A percentile compares a stretch with the other conserved stretches of the same genome.
phyloP scores from a whole-genome alignment of 1,140 invertebrate genomes.

The Sitobion miscanthi region DNA sequence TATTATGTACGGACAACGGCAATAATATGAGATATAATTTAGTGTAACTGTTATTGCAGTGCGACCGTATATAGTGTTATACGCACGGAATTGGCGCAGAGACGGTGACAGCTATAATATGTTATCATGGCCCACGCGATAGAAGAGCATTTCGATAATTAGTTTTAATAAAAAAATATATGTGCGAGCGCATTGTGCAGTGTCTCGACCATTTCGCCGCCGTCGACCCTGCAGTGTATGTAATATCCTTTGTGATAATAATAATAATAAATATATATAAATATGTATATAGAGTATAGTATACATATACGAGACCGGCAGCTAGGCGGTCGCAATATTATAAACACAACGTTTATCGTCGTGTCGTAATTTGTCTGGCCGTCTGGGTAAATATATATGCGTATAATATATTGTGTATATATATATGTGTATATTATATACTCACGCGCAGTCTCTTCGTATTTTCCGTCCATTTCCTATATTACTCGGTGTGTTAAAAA shows the following conservation, averaged over 20 bases:
- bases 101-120: neutral
- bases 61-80: neutral
- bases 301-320: neutral
- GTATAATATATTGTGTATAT: neutral
- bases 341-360: slow-evolving; percentile 10
- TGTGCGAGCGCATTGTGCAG: neutral
- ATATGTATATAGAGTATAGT: no score
- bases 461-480: neutral
- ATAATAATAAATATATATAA: neutral
- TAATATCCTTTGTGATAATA: neutral
- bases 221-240: neutral
- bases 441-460: neutral
- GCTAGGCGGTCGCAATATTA: neutral
- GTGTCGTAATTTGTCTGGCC: slow-evolving; percentile 33
- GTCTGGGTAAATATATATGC: neutral
- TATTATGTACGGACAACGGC: neutral
- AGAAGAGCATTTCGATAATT: slow-evolving; percentile 32
- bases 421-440: neutral
- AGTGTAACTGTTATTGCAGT: neutral
- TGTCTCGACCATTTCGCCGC: slow-evolving; percentile 10
- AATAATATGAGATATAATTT: neutral
- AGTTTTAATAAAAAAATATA: slow-evolving; percentile 14
- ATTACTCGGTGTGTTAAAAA: neutral
- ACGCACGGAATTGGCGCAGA: neutral
- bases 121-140: neutral